A percentile compares a stretch with the other conserved stretches of the same genome.
phyloP scores from a whole-genome alignment of 1,140 invertebrate genomes.

The Magallana gigas region DNA sequence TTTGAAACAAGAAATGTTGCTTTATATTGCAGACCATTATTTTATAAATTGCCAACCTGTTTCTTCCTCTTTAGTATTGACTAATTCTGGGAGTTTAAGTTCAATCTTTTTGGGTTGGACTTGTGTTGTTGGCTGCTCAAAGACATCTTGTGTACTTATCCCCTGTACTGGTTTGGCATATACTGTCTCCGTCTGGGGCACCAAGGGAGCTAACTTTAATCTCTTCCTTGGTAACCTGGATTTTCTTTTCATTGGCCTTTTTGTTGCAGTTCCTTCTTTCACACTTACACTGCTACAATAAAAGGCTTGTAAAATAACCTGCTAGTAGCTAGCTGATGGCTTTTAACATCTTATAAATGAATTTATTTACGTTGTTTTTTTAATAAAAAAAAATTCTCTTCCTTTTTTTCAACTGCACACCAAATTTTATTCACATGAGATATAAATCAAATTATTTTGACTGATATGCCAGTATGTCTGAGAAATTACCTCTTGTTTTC shows the following conservation, averaged over 20 bases:
- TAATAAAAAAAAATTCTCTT: too few species aligned
- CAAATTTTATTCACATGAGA: too few species aligned
- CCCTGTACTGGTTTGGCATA: slow-evolving; percentile 55
- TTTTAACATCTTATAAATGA: too few species aligned
- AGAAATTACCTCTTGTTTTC: slow-evolving; percentile 72
- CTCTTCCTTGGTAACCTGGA: slow-evolving; percentile 84
- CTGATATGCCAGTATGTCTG: too few species aligned
- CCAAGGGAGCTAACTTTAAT: slow-evolving; percentile 71
- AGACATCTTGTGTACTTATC: slow-evolving; percentile 75
- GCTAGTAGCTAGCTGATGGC: too few species aligned
- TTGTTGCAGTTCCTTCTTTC: slow-evolving; percentile 80
- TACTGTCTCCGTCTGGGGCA: slow-evolving; percentile 31
- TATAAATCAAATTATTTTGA: too few species aligned
- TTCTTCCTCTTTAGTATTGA: background rate
- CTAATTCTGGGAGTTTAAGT: slow-evolving; percentile 53
- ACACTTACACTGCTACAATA: slow-evolving; percentile 55
- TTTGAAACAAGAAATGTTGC: too few species aligned
- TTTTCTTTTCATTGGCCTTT: slow-evolving; percentile 81
- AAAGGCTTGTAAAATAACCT: too few species aligned
- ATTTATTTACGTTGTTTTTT: too few species aligned
- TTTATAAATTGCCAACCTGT: background rate
- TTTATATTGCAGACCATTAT: too few species aligned
- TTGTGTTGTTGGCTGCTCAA: slow-evolving; percentile 63
- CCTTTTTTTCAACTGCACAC: too few species aligned
- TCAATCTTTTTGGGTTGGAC: slow-evolving; percentile 55